Base-by-base conservation (phyloP, 2,888 invertebrate species). In the Meiosimyza decipiens region DNA sequence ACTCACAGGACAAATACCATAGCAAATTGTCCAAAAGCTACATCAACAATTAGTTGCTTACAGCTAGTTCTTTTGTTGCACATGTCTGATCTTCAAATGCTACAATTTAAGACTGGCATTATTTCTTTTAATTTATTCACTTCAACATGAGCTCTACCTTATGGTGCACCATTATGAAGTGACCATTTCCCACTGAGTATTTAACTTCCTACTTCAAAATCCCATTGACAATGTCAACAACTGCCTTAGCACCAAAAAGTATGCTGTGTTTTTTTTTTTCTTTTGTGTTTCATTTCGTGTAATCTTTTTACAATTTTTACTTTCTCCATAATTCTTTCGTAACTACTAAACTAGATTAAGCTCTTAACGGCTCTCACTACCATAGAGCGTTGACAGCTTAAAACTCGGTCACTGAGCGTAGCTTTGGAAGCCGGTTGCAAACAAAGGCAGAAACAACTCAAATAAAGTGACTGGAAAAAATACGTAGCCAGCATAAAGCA, bases 281-380 rank as follows among this genome's bases (percentile, higher is more conserved):
- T 40, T 40, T 40, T 9, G 9, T 40, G 9, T 40, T 2, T 9
- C 0, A 6, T 40, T 40, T 40, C 2, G 9, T 40, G 9, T 9
- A 4, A 4, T 2, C 40, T 40, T 40, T 28, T 40, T 5, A 40
- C 9, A 9, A 40, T 9, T 40, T 40, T 40, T 40, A 40, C 40
- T 40, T 40, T 40, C 5, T 9, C 47, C 15, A 12, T 18, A 18
- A n/a, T 49, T 18, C 50, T 18, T 3, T 50, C 52, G 18, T 11
- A 47, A n/a, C 22, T 15, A 33, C 52, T 75, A 76, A 80, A 79
- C 72, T 75, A 77, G 80, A 78, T 74, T 77, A 80, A 79, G 77
- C 69, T 54, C 47, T 72, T 68, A 47, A 68, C 54, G 52, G 22
- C 64, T 15, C 9, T 40, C 57, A 54, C 67, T 28, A 55, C 40